phyloP scores from a whole-genome alignment of 2,797 vertebrate genomes.

The Selene dorsalis region DNA sequence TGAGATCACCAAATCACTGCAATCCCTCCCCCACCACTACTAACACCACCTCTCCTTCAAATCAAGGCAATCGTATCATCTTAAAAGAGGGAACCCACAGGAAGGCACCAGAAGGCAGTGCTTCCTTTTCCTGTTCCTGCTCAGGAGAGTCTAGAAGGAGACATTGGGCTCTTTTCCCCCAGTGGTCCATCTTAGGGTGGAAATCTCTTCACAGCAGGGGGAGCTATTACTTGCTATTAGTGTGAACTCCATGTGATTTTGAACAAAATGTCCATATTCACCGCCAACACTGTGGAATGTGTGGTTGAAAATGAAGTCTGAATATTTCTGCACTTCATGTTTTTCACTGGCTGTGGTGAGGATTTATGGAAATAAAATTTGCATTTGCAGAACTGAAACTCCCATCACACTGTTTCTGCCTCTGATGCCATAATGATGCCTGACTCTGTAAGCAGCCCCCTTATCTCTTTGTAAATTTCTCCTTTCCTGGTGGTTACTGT shows the following conservation, averaged over 20 bases:
- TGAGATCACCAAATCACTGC: constrained; percentile 16
- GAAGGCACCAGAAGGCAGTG: constrained; percentile 22
- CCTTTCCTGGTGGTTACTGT: constrained; percentile 26
- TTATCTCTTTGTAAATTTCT: background rate
- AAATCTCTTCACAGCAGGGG: constrained; percentile 78
- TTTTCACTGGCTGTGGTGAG: background rate
- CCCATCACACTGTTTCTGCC: background rate
- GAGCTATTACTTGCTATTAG: constrained; percentile 73
- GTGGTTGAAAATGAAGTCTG: background rate
- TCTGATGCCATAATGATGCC: background rate
- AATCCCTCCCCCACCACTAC: background rate
- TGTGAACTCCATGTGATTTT: constrained; percentile 27
- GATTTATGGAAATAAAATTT: constrained; percentile 11
- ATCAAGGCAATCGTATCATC: constrained; percentile 13
- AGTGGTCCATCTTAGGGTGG: constrained; percentile 47
- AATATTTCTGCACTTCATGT: background rate
- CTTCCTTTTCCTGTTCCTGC: constrained; percentile 40
- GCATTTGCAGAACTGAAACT: background rate
- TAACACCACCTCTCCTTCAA: constrained; percentile 1
- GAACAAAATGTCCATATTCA: background rate
- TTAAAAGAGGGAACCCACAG: constrained; percentile 15
- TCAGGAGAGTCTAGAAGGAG: constrained; percentile 36
- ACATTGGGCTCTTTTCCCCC: constrained; percentile 31
- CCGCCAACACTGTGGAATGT: background rate
- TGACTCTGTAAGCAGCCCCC: constrained; percentile 16